Evolutionary conservation across 2,797 vertebrate genomes (phyloP).

Genomic region (Tokudaia tokunoshimensis): DNA sequence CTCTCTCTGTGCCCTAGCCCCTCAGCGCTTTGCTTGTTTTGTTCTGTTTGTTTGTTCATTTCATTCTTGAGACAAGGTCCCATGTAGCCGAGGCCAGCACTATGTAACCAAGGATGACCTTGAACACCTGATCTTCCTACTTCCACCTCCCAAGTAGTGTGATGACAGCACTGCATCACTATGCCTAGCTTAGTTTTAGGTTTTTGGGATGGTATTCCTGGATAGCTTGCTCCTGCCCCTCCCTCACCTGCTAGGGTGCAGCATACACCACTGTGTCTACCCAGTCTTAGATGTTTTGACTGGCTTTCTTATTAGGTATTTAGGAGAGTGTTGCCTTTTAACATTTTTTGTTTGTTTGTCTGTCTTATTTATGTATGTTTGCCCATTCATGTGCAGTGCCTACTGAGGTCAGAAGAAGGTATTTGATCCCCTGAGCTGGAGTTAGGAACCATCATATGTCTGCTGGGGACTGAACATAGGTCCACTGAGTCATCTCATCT

Average conservation of each 20-base stretch:
- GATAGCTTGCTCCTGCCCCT: background rate
- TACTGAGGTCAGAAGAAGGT: background rate
- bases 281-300: background rate
- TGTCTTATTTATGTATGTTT: background rate
- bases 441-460: background rate
- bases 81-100: background rate
- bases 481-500: background rate
- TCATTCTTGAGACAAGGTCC: background rate
- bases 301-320: constrained; percentile 30
- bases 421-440: background rate
- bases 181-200: background rate
- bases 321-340: constrained; percentile 35
- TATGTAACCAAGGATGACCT: background rate
- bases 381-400: background rate
- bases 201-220: background rate
- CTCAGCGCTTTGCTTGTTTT: background rate
- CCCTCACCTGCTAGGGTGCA: background rate
- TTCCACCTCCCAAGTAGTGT: background rate
- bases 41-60: background rate
- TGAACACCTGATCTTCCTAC: background rate
- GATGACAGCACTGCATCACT: background rate
- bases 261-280: background rate
- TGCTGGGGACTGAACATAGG: background rate
- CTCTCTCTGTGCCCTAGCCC: background rate
- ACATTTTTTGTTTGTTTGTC: constrained; percentile 11